Percentiles rank a stretch among this genome's conserved stretches.
phyloP scores from a whole-genome alignment of 2,888 invertebrate species.

The Tiliacea citrago region DNA sequence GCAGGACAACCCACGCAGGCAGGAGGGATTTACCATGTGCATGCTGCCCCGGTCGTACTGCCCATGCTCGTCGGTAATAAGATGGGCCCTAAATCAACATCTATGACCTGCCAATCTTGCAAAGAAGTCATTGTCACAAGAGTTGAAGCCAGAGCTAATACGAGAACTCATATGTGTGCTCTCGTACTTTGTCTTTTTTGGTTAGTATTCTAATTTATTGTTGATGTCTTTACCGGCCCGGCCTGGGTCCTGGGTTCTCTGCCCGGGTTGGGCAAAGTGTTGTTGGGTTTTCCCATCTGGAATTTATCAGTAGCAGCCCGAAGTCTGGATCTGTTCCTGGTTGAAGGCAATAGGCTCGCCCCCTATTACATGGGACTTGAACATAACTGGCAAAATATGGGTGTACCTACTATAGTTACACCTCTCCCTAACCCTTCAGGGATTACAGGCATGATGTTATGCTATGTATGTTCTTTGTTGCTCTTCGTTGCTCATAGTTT shows the following conservation, averaged over 20 bases:
- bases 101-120: constrained; percentile 19
- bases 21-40: constrained; percentile 19
- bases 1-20: constrained; percentile 13
- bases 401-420: not conserved
- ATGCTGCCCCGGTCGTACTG: constrained; percentile 4
- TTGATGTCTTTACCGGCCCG: not conserved
- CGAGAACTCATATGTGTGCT: constrained; percentile 20
- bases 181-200: constrained; percentile 12
- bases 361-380: not conserved
- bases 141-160: constrained; percentile 24
- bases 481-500: too few species aligned
- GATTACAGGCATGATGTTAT: not conserved
- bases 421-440: not conserved
- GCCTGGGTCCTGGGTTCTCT: not conserved
- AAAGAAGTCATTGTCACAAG: constrained; percentile 28
- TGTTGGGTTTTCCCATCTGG: not conserved
- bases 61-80: constrained; percentile 33
- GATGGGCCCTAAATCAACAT: constrained; percentile 22
- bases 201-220: constrained; percentile 12
- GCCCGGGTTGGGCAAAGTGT: not conserved
- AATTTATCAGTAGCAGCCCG: not conserved
- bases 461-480: not conserved
- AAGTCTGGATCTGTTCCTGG: not conserved
- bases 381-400: not conserved
- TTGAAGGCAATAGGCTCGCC: too few species aligned